These are phyloP conservation scores for Erinaceus europaeus DNA, from an alignment of 2,113 vertebrate species.

Conservation along the genomic window DNA sequence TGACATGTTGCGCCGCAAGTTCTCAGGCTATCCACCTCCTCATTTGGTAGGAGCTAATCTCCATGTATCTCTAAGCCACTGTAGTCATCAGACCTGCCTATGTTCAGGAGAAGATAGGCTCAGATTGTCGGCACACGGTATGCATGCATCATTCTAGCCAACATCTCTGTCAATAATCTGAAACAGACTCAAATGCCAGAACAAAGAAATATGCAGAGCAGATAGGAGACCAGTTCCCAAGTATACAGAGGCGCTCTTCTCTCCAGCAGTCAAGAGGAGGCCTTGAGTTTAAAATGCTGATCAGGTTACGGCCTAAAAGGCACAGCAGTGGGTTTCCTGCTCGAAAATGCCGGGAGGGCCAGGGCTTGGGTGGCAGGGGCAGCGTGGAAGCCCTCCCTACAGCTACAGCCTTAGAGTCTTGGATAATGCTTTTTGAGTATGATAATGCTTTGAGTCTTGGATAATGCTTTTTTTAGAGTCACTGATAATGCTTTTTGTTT, in stretches of 20 bases:
- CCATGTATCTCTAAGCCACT: background rate
- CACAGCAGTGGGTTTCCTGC: background rate
- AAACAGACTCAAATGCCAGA: background rate
- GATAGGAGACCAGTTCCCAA: background rate
- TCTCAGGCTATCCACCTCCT: background rate
- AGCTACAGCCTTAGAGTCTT: too few relatives aligned
- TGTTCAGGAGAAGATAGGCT: background rate
- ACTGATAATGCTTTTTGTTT: too few relatives aligned
- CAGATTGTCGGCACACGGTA: background rate
- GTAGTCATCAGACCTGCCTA: background rate
- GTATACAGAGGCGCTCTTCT: background rate
- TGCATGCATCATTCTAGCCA: background rate
- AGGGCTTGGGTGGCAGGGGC: background rate
- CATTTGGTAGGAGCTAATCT: background rate
- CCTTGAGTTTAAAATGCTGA: background rate
- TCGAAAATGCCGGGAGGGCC: background rate
- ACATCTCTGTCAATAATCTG: background rate
- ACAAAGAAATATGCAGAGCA: slow-evolving; percentile 4
- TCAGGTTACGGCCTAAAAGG: background rate
- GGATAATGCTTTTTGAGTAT: too few relatives aligned
- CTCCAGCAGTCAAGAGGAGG: background rate
- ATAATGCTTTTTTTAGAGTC: too few relatives aligned
- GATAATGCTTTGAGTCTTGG: too few relatives aligned
- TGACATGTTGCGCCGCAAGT: background rate
- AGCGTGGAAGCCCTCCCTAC: too few relatives aligned